Conservation (phyloP, 2,888 invertebrate genomes). For the Chrysina gloriosa region DNA sequence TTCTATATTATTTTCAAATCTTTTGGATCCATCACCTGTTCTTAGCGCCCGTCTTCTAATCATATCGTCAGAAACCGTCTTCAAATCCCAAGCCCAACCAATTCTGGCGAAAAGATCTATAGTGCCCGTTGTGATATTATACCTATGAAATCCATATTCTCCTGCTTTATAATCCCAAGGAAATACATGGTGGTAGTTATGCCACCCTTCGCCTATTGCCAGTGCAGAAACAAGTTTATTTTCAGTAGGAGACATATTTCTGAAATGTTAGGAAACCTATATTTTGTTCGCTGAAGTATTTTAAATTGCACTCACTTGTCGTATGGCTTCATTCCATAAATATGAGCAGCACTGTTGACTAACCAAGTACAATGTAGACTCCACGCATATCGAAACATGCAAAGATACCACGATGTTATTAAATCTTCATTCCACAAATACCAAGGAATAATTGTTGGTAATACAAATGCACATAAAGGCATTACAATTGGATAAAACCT, state of each 20-base stretch:
- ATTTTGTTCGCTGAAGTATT: neutral
- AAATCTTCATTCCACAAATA: conserved; percentile 86
- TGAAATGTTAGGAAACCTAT: conserved; percentile 57
- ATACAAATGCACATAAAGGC: conserved; percentile 72
- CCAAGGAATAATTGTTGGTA: conserved; percentile 83
- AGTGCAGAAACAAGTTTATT: conserved; percentile 78
- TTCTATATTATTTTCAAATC: conserved; percentile 76
- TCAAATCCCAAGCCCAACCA: conserved; percentile 86
- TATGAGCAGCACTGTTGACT: conserved; percentile 94
- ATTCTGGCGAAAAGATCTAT: conserved; percentile 83
- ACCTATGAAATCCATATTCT: conserved; percentile 64
- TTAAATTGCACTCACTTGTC: conserved; percentile 73
- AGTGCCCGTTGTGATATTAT: conserved; percentile 82
- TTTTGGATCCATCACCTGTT: conserved; percentile 66
- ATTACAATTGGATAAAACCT: conserved; percentile 61
- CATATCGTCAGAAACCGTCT: conserved; percentile 71
- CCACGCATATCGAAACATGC: conserved; percentile 83
- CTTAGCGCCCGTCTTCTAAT: conserved; percentile 68
- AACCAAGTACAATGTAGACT: conserved; percentile 92
- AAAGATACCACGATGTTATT: conserved; percentile 82
- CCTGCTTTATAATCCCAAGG: conserved; percentile 71
- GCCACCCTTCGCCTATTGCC: conserved; percentile 87
- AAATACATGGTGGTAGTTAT: conserved; percentile 85
- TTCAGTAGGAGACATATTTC: conserved; percentile 79
- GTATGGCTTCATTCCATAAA: conserved; percentile 92